phyloP scores from a whole-genome alignment of 2,113 vertebrate species.

The Lutjanus erythropterus region DNA sequence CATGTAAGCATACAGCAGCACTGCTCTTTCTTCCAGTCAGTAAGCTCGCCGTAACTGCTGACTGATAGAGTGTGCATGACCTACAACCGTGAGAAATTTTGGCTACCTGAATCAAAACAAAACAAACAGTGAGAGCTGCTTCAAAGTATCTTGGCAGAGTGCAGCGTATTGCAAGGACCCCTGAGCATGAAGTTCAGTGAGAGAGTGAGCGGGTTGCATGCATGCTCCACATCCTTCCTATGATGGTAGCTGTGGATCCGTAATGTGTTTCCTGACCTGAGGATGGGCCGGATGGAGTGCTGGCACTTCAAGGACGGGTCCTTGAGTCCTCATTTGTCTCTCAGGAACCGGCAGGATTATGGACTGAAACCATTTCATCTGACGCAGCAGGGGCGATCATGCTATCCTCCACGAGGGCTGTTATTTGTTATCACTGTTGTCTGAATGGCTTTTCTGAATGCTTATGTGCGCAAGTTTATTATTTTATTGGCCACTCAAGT shows the following conservation, averaged over 20 bases:
- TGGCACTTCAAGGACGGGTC: conserved; percentile 85
- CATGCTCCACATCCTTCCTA: conserved; percentile 81
- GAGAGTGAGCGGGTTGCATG: conserved; percentile 49
- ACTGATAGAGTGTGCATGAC: conserved; percentile 14
- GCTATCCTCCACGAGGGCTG: conserved; percentile 6
- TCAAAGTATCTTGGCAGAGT: conserved; percentile 52
- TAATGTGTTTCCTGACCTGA: conserved; percentile 84
- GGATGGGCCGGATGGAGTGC: conserved; percentile 79
- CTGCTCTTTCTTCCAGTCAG: background rate
- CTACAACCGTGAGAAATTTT: conserved; percentile 19
- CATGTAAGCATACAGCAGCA: background rate
- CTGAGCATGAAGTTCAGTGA: conserved; percentile 36
- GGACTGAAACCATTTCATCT: conserved; percentile 72
- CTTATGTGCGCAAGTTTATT: conserved; percentile 37
- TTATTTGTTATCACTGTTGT: conserved; percentile 58
- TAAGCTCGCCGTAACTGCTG: background rate
- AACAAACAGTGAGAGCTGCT: conserved; percentile 16
- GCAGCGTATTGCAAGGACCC: background rate
- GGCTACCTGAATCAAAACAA: conserved; percentile 43
- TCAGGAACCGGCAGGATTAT: conserved; percentile 64
- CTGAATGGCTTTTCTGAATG: conserved; percentile 21
- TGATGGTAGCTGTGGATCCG: conserved; percentile 61
- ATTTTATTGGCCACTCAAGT: conserved; percentile 36
- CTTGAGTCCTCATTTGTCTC: conserved; percentile 77
- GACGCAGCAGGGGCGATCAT: conserved; percentile 39